Base-by-base conservation (phyloP, 2,113 vertebrate species). In the Mola mola region DNA sequence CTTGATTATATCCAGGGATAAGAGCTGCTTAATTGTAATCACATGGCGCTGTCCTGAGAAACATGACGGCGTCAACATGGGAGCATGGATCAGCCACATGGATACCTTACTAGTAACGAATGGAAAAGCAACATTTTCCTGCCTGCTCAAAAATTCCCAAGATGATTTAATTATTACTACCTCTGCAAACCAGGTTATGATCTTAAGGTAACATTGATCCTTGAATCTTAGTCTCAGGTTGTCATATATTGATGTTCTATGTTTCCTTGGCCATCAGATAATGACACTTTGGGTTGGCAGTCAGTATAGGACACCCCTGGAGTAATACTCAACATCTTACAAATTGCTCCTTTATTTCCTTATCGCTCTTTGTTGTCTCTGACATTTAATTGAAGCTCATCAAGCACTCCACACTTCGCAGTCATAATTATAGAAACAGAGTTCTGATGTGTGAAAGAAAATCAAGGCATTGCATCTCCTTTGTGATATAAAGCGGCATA, bases 11-110 rank as follows among this genome's bases (percentile, higher is more conserved):
- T 87, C 80, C 75, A 78, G 64, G 86, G 86, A 89, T 87, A 88
- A 91, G 84, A 89, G 87, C 83, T 79, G 85, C 89, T 91, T 91
- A 90, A 89, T 90, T 90, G 79, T 91, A 87, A 90, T 90, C 85
- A 78, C 81, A n/a, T 87, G 72, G 72, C 82, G 72, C 76, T 71
- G 53, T 67, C 70, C 66, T 79, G 68, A 20, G n/a, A n/a, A n/a
- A n/a, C n/a, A n/a, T n/a, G n/a, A n/a, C n/a, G 68, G 68, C 13
- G 28, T 71, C 72, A 78, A 82, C 61, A 66, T 55, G 22, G 57
- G 51, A 58, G 40, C 42, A 31, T 4, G 25, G 48, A 64, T 65
- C 53, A 59, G 44, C 2, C 21, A 3, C 16, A 19, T 52, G 60
- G 46, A 34, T 8, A 15, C 33, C 38, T 43, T 43, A 36, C 19